A percentile compares a stretch with the other conserved stretches of the same genome.
These are phyloP conservation scores for Dasyurus viverrinus DNA, from an alignment of 2,113 vertebrate genomes.

Conservation along the genomic window DNA sequence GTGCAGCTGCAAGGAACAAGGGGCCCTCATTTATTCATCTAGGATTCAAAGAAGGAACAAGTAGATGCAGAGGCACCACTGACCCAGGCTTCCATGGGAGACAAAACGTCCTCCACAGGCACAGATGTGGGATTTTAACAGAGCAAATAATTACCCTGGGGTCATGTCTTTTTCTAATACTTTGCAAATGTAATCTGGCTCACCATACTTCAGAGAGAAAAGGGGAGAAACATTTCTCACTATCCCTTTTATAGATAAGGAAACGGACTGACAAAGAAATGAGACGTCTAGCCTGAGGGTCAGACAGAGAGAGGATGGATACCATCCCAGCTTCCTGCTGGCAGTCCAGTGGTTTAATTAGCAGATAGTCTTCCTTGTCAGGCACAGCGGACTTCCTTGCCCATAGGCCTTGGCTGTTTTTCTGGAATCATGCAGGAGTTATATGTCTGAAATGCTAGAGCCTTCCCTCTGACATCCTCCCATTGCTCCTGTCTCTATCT, in stretches of 20 bases:
- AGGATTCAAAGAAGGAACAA: constrained; percentile 52
- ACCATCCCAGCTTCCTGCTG: not conserved
- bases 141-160: not conserved
- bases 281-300: not conserved
- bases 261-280: not conserved
- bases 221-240: not conserved
- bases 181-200: not conserved
- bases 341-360: not conserved
- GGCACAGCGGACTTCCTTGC: not conserved
- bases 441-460: not conserved
- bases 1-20: not conserved
- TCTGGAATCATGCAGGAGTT: not conserved
- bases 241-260: not conserved
- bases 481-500: not conserved
- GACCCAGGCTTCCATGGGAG: not conserved
- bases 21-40: not conserved
- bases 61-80: not conserved
- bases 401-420: not conserved
- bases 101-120: not conserved
- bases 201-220: not conserved
- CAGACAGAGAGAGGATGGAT: not conserved
- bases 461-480: not conserved
- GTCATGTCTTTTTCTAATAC: constrained; percentile 8
- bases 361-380: not conserved
- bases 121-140: not conserved